Evolutionary conservation across 2,888 invertebrate genomes (phyloP).

Genomic region (Homarus gammarus): DNA sequence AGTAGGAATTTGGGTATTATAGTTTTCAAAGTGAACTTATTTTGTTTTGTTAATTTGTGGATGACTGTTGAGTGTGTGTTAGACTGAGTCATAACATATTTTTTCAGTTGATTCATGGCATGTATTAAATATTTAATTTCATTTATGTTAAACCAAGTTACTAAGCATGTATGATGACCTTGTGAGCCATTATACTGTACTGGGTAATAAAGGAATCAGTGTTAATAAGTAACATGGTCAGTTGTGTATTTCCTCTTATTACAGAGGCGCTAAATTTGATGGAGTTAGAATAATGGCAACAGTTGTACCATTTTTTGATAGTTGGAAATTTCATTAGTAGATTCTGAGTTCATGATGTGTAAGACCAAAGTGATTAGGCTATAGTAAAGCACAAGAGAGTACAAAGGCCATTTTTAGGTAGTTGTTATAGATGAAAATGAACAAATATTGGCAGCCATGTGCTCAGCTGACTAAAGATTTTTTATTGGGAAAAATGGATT

Average conservation of each 20-base stretch:
- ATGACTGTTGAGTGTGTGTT: background rate
- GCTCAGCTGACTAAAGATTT: background rate
- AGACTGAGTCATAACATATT: no score
- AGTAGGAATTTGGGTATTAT: no score
- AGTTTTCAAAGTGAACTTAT: background rate
- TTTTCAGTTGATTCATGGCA: no score
- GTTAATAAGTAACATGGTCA: conserved; percentile 8
- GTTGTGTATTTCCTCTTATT: conserved; percentile 16
- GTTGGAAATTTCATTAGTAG: background rate
- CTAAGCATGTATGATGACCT: background rate
- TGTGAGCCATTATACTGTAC: no score
- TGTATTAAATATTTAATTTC: no score
- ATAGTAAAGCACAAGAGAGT: conserved; percentile 42
- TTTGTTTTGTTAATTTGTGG: background rate
- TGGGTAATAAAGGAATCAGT: background rate
- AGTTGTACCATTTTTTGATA: conserved; percentile 12
- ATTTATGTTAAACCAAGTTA: background rate
- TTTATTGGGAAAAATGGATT: no score
- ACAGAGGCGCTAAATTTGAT: background rate
- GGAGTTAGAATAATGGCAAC: conserved; percentile 27
- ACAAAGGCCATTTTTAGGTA: conserved; percentile 39
- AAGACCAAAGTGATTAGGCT: conserved; percentile 43
- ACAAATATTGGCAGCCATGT: background rate
- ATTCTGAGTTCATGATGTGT: background rate
- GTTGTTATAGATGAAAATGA: background rate